Evolutionary conservation across 2,113 vertebrate species (phyloP).

Genomic region (Brachyhypopomus gauderio): DNA sequence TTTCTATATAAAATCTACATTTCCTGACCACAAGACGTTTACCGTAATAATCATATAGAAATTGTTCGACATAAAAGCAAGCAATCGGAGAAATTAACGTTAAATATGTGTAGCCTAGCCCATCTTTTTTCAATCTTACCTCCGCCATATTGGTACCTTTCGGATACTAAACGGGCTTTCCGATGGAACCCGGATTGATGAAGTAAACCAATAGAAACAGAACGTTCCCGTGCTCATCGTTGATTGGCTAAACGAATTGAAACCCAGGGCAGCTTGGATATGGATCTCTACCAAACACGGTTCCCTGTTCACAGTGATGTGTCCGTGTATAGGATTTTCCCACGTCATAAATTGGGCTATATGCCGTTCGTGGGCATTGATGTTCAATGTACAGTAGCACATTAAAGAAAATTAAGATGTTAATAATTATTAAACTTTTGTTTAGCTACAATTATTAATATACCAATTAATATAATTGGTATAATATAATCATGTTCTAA

Average conservation of each 20-base stretch:
- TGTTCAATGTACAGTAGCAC: too few species aligned
- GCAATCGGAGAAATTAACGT: conserved; percentile 26
- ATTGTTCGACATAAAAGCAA: not conserved
- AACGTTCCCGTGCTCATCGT: not conserved
- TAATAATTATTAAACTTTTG: too few species aligned
- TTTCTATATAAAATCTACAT: not conserved
- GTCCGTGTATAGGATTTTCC: too few species aligned
- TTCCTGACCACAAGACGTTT: conserved; percentile 6
- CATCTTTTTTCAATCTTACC: conserved; percentile 78
- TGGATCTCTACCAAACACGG: too few species aligned
- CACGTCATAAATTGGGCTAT: too few species aligned
- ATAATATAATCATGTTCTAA: too few species aligned
- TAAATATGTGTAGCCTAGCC: conserved; percentile 63
- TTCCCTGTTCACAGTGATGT: too few species aligned
- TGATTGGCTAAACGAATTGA: conserved; percentile 45
- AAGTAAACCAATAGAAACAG: conserved; percentile 72
- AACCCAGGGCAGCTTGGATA: conserved; percentile 10
- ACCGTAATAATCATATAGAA: not conserved
- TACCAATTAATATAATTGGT: too few species aligned
- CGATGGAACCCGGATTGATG: conserved; percentile 82
- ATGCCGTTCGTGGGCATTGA: too few species aligned
- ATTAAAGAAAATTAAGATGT: too few species aligned
- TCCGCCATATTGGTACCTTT: conserved; percentile 88
- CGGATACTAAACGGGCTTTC: conserved; percentile 76
- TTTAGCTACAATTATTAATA: too few species aligned